phyloP scores from a whole-genome alignment of 2,113 vertebrate species.

The Coptodon bakossiorum region DNA sequence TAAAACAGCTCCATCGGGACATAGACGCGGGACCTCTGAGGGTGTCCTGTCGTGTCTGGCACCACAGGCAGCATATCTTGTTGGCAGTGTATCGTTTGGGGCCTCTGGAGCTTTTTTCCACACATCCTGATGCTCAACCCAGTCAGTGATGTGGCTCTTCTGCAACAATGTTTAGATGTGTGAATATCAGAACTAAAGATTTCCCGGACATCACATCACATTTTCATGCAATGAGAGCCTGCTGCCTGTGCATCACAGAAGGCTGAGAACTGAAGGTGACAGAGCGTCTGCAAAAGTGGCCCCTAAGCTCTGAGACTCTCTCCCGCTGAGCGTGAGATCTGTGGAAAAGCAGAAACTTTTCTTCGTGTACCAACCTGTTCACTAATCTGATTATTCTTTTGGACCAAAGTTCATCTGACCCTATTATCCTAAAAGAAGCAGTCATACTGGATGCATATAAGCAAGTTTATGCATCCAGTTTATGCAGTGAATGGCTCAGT shows the following conservation, averaged over 20 bases:
- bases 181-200: background rate
- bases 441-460: background rate
- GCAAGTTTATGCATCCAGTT: background rate
- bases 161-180: background rate
- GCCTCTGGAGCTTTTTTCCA: background rate
- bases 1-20: background rate
- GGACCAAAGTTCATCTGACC: background rate
- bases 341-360: background rate
- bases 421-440: background rate
- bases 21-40: background rate
- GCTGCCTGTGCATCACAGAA: background rate
- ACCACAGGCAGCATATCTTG: background rate
- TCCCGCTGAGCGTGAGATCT: background rate
- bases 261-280: background rate
- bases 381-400: background rate
- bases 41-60: background rate
- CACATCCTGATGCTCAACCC: background rate
- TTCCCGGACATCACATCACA: background rate
- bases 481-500: background rate
- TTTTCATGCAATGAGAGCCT: background rate
- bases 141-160: background rate
- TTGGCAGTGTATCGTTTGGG: background rate
- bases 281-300: background rate
- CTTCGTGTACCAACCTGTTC: background rate
- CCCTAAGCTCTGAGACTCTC: background rate